These are phyloP conservation scores for Acropternis orthonyx DNA, from an alignment of 2,797 vertebrate genomes.

Conservation along the genomic window DNA sequence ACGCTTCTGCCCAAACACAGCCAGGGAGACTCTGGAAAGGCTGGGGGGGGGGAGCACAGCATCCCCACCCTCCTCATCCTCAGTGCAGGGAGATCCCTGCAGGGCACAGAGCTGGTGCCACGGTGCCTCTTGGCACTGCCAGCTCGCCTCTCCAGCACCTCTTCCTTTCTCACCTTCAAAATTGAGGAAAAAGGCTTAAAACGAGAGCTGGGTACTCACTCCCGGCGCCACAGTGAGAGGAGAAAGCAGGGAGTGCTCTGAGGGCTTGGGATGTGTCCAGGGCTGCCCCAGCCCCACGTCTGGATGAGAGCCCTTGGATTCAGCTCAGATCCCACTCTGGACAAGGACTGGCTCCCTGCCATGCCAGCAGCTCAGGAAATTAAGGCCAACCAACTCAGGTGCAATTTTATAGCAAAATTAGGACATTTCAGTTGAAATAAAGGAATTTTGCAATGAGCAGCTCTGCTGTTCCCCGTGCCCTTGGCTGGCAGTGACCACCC, in stretches of 20 bases:
- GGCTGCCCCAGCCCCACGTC: rapidly evolving
- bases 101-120: background rate
- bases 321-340: rapidly evolving
- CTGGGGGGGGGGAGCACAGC: rapidly evolving
- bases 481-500: background rate
- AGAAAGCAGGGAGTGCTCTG: rapidly evolving
- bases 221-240: rapidly evolving
- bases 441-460: rapidly evolving
- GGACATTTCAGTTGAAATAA: background rate
- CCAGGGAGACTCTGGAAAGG: background rate
- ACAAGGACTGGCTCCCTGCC: background rate
- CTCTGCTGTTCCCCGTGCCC: rapidly evolving
- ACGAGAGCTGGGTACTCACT: rapidly evolving
- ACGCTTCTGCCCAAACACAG: background rate
- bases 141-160: rapidly evolving
- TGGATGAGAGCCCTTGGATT: background rate
- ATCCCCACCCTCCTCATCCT: background rate
- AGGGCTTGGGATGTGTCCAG: background rate
- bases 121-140: background rate
- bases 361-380: rapidly evolving
- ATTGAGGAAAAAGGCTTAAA: background rate
- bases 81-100: rapidly evolving
- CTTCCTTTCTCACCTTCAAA: background rate
- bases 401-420: background rate
- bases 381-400: background rate